Conservation (phyloP, 2,888 invertebrate genomes). For the Muschampia plurimacula region DNA sequence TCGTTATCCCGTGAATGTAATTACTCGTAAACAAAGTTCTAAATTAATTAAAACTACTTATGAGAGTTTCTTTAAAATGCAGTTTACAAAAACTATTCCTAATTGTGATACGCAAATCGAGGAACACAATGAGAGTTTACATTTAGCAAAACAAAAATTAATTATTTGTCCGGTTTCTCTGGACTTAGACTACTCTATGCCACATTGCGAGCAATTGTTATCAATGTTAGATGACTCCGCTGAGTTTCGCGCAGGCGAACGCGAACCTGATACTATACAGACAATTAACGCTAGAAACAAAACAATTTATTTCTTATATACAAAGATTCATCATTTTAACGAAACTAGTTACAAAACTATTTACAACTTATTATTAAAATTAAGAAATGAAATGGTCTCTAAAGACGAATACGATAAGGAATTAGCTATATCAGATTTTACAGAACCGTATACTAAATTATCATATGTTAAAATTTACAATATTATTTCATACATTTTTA, state of each 20-base stretch:
- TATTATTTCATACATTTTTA: not conserved
- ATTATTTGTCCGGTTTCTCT: not conserved
- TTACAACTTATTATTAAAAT: not conserved
- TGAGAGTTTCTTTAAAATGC: not conserved
- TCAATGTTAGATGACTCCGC: slow-evolving; percentile 9
- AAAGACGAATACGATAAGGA: not conserved
- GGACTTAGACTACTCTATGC: not conserved
- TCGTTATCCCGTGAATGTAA: not conserved
- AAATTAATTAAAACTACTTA: slow-evolving; percentile 4
- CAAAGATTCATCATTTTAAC: not conserved
- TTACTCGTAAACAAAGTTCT: slow-evolving; percentile 9
- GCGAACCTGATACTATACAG: not conserved
- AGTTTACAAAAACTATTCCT: not conserved
- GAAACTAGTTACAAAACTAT: not conserved
- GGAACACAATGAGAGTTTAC: not conserved
- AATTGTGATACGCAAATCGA: not conserved
- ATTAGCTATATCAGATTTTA: not conserved
- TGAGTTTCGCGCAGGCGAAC: slow-evolving; percentile 6
- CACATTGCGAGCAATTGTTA: not conserved
- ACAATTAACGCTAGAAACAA: slow-evolving; percentile 17
- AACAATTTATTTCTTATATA: not conserved
- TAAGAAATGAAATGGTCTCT: not conserved
- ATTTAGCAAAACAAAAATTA: not conserved
- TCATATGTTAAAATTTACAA: not conserved
- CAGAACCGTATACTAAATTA: slow-evolving; percentile 5